Conservation (phyloP, 2,888 invertebrate species). For the Autographa pulchrina region DNA sequence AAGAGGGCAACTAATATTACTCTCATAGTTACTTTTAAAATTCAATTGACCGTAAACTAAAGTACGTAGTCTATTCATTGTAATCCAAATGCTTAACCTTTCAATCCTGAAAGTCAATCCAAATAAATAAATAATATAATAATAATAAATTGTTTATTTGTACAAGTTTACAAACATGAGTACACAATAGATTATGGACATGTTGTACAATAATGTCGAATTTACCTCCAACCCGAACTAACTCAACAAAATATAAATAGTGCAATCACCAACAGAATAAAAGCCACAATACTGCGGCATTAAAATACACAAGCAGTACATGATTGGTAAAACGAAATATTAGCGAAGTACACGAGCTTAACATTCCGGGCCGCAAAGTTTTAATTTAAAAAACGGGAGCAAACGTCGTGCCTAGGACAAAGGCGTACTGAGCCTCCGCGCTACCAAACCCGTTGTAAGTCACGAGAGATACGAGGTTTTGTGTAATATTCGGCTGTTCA, state of each 20-base stretch:
- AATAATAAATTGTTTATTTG: no score
- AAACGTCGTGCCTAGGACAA: conserved; percentile 85
- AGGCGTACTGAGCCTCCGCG: conserved; percentile 72
- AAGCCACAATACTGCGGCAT: not conserved
- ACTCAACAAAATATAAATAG: not conserved
- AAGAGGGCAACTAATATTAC: no score
- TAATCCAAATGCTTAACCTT: no score
- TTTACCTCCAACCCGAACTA: not conserved
- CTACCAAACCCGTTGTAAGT: conserved; percentile 12
- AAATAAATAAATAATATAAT: no score
- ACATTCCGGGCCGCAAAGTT: conserved; percentile 86
- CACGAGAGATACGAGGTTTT: not conserved
- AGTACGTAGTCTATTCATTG: no score
- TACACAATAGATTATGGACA: no score
- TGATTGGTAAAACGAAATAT: conserved; percentile 68
- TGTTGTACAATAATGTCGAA: no score
- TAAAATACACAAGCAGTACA: conserved; percentile 36
- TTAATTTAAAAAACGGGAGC: conserved; percentile 88
- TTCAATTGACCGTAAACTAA: no score
- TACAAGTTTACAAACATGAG: no score
- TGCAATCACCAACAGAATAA: not conserved
- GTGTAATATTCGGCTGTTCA: not conserved
- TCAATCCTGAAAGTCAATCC: no score
- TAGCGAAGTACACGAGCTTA: conserved; percentile 62
- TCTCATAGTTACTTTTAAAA: no score